phyloP scores from a whole-genome alignment of 2,888 invertebrate genomes.

The Ceraclea dissimilis region DNA sequence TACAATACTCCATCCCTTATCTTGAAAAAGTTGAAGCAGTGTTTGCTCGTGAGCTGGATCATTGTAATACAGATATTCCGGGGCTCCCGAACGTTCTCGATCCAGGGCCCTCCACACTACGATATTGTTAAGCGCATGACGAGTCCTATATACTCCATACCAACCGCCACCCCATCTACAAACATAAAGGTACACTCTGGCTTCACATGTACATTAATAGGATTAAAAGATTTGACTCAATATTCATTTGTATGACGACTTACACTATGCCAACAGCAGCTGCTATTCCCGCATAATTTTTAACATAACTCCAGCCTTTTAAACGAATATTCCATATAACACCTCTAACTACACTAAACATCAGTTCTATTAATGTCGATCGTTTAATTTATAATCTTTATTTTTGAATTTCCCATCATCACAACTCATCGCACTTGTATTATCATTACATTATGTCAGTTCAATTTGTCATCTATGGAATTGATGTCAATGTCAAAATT shows the following conservation, averaged over 20 bases:
- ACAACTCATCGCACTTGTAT: too few species aligned
- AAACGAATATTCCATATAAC: constrained; percentile 23
- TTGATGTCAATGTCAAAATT: too few species aligned
- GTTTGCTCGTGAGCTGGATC: constrained; percentile 37
- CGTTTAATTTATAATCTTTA: too few species aligned
- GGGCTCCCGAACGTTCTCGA: constrained; percentile 37
- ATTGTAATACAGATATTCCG: constrained; percentile 45
- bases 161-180: constrained; percentile 14
- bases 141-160: constrained; percentile 15
- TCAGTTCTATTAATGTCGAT: too few species aligned
- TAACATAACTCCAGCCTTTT: constrained; percentile 22
- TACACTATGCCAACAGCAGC: constrained; percentile 17
- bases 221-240: not conserved
- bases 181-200: not conserved
- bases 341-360: constrained; percentile 18
- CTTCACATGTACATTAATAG: not conserved
- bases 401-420: too few species aligned
- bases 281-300: constrained; percentile 22
- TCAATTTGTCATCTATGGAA: too few species aligned
- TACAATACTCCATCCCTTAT: constrained; percentile 23
- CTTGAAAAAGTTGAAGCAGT: constrained; percentile 17
- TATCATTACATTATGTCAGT: too few species aligned
- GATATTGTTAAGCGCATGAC: constrained; percentile 28
- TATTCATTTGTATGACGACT: constrained; percentile 2
- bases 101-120: constrained; percentile 40